phyloP scores from a whole-genome alignment of 1,140 invertebrate genomes.

The Diplogasteroides magnus region DNA sequence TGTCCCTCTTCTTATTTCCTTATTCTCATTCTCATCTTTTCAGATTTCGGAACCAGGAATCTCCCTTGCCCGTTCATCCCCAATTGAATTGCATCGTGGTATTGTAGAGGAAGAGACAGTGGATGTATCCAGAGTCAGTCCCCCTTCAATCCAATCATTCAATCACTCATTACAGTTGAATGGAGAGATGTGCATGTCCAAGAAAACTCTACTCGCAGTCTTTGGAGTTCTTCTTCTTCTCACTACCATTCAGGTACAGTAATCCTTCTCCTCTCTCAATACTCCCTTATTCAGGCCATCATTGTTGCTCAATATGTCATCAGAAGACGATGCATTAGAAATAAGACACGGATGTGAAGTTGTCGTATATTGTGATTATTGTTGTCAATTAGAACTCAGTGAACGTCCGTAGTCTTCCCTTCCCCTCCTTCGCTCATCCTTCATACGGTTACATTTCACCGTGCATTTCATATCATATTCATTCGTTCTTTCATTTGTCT shows the following conservation, averaged over 20 bases:
- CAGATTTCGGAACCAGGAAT: slow-evolving; percentile 12
- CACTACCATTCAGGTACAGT: neutral
- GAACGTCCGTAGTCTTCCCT: too few species aligned
- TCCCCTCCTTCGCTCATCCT: too few species aligned
- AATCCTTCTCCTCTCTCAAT: too few species aligned
- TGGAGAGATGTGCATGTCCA: slow-evolving; percentile 40
- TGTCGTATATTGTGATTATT: too few species aligned
- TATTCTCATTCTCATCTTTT: neutral
- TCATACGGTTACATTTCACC: neutral
- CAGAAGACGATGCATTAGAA: neutral
- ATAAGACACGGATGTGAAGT: too few species aligned
- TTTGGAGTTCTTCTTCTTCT: slow-evolving; percentile 27
- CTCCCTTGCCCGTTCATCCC: slow-evolving; percentile 2
- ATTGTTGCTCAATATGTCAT: neutral
- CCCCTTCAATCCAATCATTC: too few species aligned
- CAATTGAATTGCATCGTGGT: neutral
- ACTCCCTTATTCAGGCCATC: neutral
- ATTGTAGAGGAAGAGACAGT: neutral
- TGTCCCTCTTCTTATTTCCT: too few species aligned
- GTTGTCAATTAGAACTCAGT: too few species aligned
- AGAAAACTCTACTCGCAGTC: slow-evolving; percentile 33
- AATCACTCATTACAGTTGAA: neutral
- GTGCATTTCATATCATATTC: neutral
- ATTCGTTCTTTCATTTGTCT: neutral
- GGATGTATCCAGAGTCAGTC: neutral